phyloP scores from a whole-genome alignment of 2,888 invertebrate species.

The Gryllus longicercus region DNA sequence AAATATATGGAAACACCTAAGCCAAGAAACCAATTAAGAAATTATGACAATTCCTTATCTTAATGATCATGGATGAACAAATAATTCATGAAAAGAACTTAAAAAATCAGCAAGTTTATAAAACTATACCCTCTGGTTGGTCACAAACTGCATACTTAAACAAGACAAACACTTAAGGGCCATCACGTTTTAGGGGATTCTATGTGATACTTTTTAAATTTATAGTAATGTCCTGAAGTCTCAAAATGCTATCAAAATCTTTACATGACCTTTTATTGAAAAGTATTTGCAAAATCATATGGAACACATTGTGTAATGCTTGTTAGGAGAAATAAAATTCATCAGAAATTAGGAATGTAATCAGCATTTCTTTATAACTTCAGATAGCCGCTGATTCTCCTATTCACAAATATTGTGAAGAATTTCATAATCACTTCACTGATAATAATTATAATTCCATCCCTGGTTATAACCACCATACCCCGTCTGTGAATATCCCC shows the following conservation, averaged over 20 bases:
- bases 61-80: too few species aligned
- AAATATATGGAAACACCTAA: too few species aligned
- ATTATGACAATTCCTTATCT: too few species aligned
- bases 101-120: too few species aligned
- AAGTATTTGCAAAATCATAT: not conserved
- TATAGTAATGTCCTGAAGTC: not conserved
- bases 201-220: not conserved
- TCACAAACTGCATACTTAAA: too few species aligned
- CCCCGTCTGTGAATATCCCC: constrained; percentile 57
- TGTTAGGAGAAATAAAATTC: not conserved
- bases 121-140: too few species aligned
- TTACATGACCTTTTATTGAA: not conserved
- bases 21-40: too few species aligned
- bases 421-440: constrained; percentile 22
- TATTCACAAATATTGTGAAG: not conserved
- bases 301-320: not conserved
- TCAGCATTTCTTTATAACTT: not conserved
- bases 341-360: not conserved
- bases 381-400: not conserved
- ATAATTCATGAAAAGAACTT: too few species aligned
- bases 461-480: constrained; percentile 56
- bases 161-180: too few species aligned
- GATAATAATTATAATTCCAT: constrained; percentile 55
- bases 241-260: not conserved
- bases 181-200: too few species aligned